Conservation (phyloP, 2,888 invertebrate genomes). For the Drosophila tripunctata region DNA sequence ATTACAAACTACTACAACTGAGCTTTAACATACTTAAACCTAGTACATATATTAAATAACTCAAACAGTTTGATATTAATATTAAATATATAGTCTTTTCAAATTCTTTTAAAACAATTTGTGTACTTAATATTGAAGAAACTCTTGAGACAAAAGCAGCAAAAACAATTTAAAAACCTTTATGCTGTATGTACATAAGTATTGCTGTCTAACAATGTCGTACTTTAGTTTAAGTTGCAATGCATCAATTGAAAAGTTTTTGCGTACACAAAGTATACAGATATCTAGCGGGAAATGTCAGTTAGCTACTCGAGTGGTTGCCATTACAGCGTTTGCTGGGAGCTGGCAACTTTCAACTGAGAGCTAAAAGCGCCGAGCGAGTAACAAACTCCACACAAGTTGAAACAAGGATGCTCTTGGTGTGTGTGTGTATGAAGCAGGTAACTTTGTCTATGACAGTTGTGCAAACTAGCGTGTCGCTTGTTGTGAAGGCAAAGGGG, state of each 20-base stretch:
- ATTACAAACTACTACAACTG: too few species aligned
- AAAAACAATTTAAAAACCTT: not conserved
- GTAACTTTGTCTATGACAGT: slow-evolving; percentile 44
- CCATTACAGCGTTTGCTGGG: too few species aligned
- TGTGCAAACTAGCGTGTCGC: slow-evolving; percentile 12
- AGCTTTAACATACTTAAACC: too few species aligned
- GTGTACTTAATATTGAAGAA: too few species aligned
- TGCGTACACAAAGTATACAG: slow-evolving; percentile 4
- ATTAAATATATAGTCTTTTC: too few species aligned
- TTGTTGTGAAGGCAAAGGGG: too few species aligned
- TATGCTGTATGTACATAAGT: not conserved
- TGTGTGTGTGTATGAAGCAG: slow-evolving; percentile 3
- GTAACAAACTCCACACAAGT: slow-evolving; percentile 26
- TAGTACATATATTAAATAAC: too few species aligned
- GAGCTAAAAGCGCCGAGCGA: slow-evolving; percentile 8
- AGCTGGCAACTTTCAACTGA: too few species aligned
- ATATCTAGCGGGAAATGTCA: slow-evolving; percentile 15
- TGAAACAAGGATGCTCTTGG: slow-evolving; percentile 8
- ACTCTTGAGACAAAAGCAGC: too few species aligned
- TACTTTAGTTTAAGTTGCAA: slow-evolving; percentile 2
- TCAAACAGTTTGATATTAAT: too few species aligned
- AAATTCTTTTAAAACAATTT: too few species aligned
- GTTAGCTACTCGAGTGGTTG: slow-evolving; percentile 35
- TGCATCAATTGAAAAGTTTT: slow-evolving; percentile 48
- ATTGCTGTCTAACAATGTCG: not conserved